These are phyloP conservation scores for Caenorhabditis doughertyi DNA, from an alignment of 2,888 invertebrate species.

Conservation along the genomic window DNA sequence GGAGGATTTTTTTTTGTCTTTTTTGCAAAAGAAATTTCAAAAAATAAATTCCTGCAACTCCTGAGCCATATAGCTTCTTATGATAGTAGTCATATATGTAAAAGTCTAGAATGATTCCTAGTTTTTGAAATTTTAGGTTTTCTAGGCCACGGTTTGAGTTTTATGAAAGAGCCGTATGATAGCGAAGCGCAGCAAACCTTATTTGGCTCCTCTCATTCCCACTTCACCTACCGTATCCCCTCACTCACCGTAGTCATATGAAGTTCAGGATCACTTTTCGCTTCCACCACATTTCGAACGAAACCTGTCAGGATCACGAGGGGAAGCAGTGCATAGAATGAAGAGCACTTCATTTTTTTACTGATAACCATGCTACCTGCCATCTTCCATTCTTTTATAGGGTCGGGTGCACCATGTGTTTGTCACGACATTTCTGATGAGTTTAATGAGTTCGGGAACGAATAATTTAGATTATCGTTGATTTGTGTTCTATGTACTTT, in stretches of 20 bases:
- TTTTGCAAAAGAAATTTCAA: too few relatives aligned
- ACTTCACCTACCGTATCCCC: conserved; percentile 15
- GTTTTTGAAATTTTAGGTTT: too few relatives aligned
- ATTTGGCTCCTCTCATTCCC: background rate
- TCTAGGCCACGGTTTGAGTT: too few relatives aligned
- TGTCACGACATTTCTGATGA: conserved; percentile 11
- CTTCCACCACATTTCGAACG: conserved; percentile 15
- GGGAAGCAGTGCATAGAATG: background rate
- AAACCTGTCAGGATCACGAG: background rate
- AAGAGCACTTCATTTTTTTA: conserved; percentile 6
- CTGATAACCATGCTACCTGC: background rate
- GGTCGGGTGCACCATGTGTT: conserved; percentile 16
- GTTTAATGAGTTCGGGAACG: conserved; percentile 20
- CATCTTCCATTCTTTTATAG: conserved; percentile 11
- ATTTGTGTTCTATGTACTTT: conserved; percentile 28
- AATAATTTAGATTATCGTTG: conserved; percentile 17
- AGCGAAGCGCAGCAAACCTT: too few relatives aligned
- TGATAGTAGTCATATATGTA: too few relatives aligned
- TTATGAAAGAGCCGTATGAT: too few relatives aligned
- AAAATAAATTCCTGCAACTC: too few relatives aligned
- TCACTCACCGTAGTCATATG: conserved; percentile 60
- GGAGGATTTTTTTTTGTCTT: too few relatives aligned
- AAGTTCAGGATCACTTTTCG: conserved; percentile 58
- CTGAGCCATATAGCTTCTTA: too few relatives aligned
- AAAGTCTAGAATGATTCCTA: too few relatives aligned